These are phyloP conservation scores for Orcinus orca DNA, from an alignment of 2,113 vertebrate genomes.

Conservation along the genomic window DNA sequence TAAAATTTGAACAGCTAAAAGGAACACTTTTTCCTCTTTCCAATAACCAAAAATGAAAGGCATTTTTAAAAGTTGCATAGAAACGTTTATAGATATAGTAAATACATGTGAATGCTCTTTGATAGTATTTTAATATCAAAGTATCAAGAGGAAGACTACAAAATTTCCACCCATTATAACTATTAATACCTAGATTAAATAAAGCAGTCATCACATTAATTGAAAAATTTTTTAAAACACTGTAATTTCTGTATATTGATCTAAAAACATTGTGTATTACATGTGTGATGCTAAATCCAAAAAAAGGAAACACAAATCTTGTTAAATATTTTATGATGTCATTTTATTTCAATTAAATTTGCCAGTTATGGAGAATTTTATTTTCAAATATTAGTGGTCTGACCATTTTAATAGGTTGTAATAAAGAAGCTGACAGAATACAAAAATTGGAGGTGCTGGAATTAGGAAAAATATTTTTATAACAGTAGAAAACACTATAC, in stretches of 20 bases:
- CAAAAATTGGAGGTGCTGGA: background rate
- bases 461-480: background rate
- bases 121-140: background rate
- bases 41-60: background rate
- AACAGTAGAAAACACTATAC: background rate
- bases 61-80: background rate
- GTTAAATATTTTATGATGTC: background rate
- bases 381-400: background rate
- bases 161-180: background rate
- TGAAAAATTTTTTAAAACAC: background rate
- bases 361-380: background rate
- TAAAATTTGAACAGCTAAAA: slow-evolving; percentile 10
- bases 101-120: background rate
- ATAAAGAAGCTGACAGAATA: background rate
- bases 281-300: background rate
- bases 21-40: background rate
- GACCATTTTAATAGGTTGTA: background rate
- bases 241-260: background rate
- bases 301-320: background rate
- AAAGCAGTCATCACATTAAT: background rate
- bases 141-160: background rate
- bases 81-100: background rate
- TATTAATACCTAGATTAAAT: background rate
- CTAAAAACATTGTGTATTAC: background rate
- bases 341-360: background rate